These are phyloP conservation scores for Siniperca undulata DNA, from an alignment of 2,797 vertebrate species.

Conservation along the genomic window DNA sequence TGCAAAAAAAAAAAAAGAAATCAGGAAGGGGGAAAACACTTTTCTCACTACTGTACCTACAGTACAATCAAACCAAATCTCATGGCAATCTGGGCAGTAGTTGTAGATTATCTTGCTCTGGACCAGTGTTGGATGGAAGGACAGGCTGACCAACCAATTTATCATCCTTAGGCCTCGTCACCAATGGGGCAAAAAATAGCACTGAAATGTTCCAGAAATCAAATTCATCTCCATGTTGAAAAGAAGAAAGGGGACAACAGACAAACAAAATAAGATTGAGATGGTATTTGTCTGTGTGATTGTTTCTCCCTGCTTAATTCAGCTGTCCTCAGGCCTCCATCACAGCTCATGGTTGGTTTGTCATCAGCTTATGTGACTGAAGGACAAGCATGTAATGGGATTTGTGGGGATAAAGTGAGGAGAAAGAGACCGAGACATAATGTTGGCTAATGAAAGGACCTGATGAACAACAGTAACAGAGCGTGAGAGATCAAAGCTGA, in stretches of 20 bases:
- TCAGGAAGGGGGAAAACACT: too few relatives aligned
- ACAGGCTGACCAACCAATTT: background rate
- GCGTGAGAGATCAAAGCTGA: constrained; percentile 12
- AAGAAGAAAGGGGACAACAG: background rate
- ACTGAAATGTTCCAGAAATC: constrained; percentile 17
- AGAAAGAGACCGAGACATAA: constrained; percentile 23
- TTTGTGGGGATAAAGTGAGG: constrained; percentile 41
- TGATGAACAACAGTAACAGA: background rate
- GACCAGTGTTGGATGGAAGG: background rate
- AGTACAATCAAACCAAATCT: background rate
- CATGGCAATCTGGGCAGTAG: background rate
- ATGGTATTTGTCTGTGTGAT: constrained; percentile 9
- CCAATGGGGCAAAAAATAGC: constrained; percentile 13
- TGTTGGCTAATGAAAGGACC: constrained; percentile 33
- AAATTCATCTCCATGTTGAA: background rate
- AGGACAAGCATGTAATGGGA: constrained; percentile 39
- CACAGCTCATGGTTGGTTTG: constrained; percentile 14
- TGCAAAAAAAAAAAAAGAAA: too few relatives aligned
- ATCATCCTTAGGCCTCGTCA: background rate
- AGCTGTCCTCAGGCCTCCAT: constrained; percentile 13
- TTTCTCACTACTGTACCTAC: too few relatives aligned
- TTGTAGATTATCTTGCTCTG: background rate
- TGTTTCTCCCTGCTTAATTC: constrained; percentile 15
- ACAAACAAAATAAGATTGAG: background rate
- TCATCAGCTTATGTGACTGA: constrained; percentile 36